A percentile compares a stretch with the other conserved stretches of the same genome.
Evolutionary conservation across 2,888 invertebrate species (phyloP).

Genomic region (Antitype chi): DNA sequence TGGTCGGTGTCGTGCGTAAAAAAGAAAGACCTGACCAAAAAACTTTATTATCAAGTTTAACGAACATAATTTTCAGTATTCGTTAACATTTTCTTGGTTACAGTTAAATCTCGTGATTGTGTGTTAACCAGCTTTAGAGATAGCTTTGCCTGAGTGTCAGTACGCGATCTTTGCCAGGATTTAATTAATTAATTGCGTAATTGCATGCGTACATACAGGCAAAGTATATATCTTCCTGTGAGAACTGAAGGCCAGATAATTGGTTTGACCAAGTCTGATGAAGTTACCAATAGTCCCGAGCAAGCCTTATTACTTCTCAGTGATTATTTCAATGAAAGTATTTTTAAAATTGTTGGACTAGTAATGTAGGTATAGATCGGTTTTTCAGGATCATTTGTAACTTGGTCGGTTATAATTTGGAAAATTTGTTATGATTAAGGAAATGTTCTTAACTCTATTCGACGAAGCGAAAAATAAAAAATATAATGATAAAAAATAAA

Average conservation of each 20-base stretch:
- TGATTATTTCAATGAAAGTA: background rate
- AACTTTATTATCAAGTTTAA: background rate
- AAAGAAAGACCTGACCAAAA: background rate
- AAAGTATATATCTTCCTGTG: slow-evolving; percentile 11
- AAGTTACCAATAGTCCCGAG: slow-evolving; percentile 3
- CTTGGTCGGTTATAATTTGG: background rate
- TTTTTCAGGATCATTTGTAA: background rate
- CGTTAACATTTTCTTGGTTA: background rate
- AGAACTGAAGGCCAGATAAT: background rate
- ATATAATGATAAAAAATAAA: background rate
- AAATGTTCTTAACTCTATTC: background rate
- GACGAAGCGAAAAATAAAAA: background rate
- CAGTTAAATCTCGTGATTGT: slow-evolving; percentile 7
- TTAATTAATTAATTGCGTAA: no score
- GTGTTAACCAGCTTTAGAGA: background rate
- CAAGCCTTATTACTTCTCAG: background rate
- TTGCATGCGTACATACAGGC: background rate
- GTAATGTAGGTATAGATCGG: no score
- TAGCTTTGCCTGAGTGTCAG: background rate
- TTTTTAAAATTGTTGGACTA: background rate
- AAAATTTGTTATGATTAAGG: background rate
- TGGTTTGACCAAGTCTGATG: background rate
- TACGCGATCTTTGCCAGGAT: background rate
- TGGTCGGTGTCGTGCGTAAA: background rate
- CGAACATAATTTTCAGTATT: background rate